These are phyloP conservation scores for Teleogryllus oceanicus DNA, from an alignment of 2,888 invertebrate species.

Conservation along the genomic window DNA sequence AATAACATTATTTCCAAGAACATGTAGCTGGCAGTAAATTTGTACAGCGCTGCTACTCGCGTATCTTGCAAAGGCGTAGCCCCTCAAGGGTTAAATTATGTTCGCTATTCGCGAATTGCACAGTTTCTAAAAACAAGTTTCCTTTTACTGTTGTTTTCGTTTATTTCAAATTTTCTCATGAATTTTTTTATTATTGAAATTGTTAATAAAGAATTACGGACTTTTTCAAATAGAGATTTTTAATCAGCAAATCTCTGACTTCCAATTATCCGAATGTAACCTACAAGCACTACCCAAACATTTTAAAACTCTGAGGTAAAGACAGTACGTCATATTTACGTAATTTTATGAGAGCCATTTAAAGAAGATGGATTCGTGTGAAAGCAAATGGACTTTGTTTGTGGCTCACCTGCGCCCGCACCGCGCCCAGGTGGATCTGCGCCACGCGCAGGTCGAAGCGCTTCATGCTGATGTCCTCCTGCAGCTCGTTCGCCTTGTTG, in stretches of 20 bases:
- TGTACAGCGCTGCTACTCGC: no score
- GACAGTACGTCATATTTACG: no score
- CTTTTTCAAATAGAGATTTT: not conserved
- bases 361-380: no score
- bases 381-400: no score
- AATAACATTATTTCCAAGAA: no score
- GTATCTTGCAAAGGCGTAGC: no score
- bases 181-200: not conserved
- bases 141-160: not conserved
- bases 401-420: constrained; percentile 81
- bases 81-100: not conserved
- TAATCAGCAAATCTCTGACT: no score
- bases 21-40: no score
- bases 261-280: no score
- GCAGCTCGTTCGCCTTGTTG: constrained; percentile 91
- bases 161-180: not conserved
- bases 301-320: no score
- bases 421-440: constrained; percentile 83
- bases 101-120: not conserved
- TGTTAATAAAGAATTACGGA: not conserved
- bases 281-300: no score
- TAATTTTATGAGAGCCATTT: no score
- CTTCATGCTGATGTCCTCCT: constrained; percentile 93
- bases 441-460: constrained; percentile 89
- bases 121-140: not conserved